Evolutionary conservation across 2,113 vertebrate genomes (phyloP), one percentile per base, ranked within the genome.

Genomic region (Uria aalge): DNA sequence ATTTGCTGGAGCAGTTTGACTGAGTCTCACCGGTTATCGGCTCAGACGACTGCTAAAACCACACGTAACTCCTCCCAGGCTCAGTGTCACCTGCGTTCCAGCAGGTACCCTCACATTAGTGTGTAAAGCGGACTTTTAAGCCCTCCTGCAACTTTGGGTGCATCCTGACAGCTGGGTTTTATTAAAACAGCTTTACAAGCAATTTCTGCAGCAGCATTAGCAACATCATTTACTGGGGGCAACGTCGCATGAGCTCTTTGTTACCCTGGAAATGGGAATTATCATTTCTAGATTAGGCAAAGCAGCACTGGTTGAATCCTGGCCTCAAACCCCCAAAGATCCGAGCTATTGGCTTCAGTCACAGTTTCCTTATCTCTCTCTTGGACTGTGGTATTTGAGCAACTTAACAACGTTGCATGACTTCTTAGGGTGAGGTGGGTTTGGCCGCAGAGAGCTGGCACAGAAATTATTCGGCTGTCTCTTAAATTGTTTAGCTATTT

Each of bases 381-480:
- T 12, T 36, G 19, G 34, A 36, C 60, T 55, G 43, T 27, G 90
- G 85, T 87, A 94, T 88, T 67, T 30, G 22, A 93, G 77, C 59
- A 71, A 36, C 56, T 93, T 27, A 9, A 6, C 8, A 48, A 69
- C 13, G 41, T 3, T 66, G 84, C 87, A 66, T 91, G 86, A 26
- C 84, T 96, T 73, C 78, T 72, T 23, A 30, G 89, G 94, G 83
- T n/a, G 92, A 94, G 94, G 92, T 89, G 88, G 48, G 76, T 30
- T 83, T 63, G 83, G 91, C 86, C 26, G 57, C 6, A 30, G 3
- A 66, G 75, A 87, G 76, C 40, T 34, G 5, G 82, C 72, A 38
- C 13, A 16, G 80, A 84, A 84, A 85, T 77, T 78, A 74, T 89
- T 82, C 62, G 88, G 41, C 75, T 11, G 17, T 10, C 45, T 90